phyloP scores from a whole-genome alignment of 1,140 invertebrate species.

The Drosophila tropicalis region DNA sequence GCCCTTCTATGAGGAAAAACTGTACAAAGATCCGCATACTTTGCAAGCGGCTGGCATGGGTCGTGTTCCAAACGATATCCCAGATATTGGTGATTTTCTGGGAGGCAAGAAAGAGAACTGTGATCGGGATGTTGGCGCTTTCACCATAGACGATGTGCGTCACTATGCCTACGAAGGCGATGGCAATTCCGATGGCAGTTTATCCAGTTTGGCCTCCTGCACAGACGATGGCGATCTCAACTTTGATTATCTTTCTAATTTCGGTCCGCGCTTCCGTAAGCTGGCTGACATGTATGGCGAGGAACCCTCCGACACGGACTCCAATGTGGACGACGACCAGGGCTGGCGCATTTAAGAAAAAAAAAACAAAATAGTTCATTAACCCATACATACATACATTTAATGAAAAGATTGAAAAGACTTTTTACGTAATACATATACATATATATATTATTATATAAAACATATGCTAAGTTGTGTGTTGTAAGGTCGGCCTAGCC shows the following conservation, averaged over 20 bases:
- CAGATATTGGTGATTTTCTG: constrained; percentile 95
- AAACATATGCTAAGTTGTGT: constrained; percentile 58
- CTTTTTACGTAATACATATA: constrained; percentile 44
- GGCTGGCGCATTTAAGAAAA: constrained; percentile 76
- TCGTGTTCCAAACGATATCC: constrained; percentile 84
- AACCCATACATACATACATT: neutral
- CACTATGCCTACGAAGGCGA: constrained; percentile 98
- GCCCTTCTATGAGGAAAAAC: constrained; percentile 81
- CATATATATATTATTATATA: neutral
- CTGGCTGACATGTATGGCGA: constrained; percentile 98
- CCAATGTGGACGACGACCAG: constrained; percentile 82
- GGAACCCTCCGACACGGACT: constrained; percentile 89
- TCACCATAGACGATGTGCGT: constrained; percentile 96
- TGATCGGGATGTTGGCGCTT: constrained; percentile 94
- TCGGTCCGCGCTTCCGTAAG: constrained; percentile 97
- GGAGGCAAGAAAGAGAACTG: constrained; percentile 94
- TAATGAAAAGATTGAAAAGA: constrained; percentile 67
- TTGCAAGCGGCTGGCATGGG: constrained; percentile 49
- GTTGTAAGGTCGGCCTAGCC: constrained; percentile 56
- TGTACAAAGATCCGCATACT: constrained; percentile 77
- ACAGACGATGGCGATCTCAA: constrained; percentile 97
- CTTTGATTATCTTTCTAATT: constrained; percentile 98
- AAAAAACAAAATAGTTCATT: constrained; percentile 7
- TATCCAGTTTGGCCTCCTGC: constrained; percentile 96
- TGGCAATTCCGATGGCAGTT: constrained; percentile 95